Evolutionary conservation across 2,888 invertebrate species (phyloP), one percentile per base, ranked within the genome.

Genomic region (Tolmerus cingulatus): DNA sequence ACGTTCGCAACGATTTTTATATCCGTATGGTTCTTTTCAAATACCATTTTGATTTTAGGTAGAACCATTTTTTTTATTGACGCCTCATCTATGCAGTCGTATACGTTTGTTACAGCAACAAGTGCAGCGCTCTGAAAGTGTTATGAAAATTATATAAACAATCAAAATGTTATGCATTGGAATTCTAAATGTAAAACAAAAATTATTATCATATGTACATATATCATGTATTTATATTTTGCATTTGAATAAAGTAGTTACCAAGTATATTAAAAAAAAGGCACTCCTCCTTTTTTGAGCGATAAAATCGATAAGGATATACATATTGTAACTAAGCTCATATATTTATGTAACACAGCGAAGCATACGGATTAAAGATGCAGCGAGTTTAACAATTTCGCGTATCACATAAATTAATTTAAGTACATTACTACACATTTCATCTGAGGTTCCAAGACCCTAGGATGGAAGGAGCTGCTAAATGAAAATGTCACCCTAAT

Each of bases 31-130:
- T 97, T 96, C 90, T 96, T 96, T 90, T 97, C 97, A 90, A 97
- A 95, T 55, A 97, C 94, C 88, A 94, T 92, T 92, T 96, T 97
- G 23, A 98, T 96, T 93, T 97, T 97, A 1, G 96, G 96, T 89
- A 98, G 93, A 34, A 98, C 96, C 93, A 96, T 95, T 89, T 95
- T 94, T 87, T 96, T 94, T 89, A 98, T 95, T 43, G 96, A 95
- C 88, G 95, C 94, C 91, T 98, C 97, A 89, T 97, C 97, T 89
- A 98, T 94, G 91, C 96, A 96, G 89, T 97, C 96, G 74, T 96
- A 95, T 16, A 98, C 96, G 91, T 97, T 97, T 87, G 97, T 95
- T 14, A 98, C 96, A 40, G 98, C 97, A 88, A 97, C 95, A 89
- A 98, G 94, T 8, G 98, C 97, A 34, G 98, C 97, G 91, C 96